Percentiles rank a stretch among this genome's conserved stretches.
These are phyloP conservation scores for Nesidiocoris tenuis DNA, from an alignment of 2,888 invertebrate genomes.

Conservation along the genomic window DNA sequence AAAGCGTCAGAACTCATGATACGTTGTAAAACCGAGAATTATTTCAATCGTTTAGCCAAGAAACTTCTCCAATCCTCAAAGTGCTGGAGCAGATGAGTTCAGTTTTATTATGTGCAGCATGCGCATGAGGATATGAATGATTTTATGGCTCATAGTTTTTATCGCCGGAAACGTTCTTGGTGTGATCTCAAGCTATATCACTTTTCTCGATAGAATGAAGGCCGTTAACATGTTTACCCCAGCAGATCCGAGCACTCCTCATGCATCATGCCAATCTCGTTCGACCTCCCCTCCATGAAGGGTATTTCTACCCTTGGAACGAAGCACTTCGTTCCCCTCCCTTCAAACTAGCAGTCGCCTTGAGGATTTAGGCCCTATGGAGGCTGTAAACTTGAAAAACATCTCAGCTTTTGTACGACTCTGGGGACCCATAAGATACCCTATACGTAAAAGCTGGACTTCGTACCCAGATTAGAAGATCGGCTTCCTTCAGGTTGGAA, in stretches of 20 bases:
- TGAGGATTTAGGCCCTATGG: conserved; percentile 7
- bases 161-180: too few species aligned
- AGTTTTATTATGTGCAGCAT: too few species aligned
- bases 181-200: background rate
- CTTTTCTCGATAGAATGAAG: background rate
- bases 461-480: background rate
- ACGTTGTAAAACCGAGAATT: too few species aligned
- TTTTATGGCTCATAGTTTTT: too few species aligned
- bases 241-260: background rate
- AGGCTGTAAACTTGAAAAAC: conserved; percentile 18
- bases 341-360: background rate
- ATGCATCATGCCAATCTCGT: background rate
- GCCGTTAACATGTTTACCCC: background rate
- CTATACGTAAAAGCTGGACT: background rate
- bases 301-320: background rate
- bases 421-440: conserved; percentile 19
- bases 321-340: background rate
- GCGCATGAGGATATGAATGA: too few species aligned
- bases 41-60: too few species aligned
- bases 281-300: background rate
- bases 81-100: too few species aligned
- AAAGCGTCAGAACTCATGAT: too few species aligned
- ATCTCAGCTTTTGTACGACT: conserved; percentile 18
- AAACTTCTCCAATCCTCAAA: too few species aligned
- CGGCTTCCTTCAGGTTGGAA: too few species aligned